phyloP scores from a whole-genome alignment of 2,888 invertebrate species.

The Prostheceraeus crozeri region DNA sequence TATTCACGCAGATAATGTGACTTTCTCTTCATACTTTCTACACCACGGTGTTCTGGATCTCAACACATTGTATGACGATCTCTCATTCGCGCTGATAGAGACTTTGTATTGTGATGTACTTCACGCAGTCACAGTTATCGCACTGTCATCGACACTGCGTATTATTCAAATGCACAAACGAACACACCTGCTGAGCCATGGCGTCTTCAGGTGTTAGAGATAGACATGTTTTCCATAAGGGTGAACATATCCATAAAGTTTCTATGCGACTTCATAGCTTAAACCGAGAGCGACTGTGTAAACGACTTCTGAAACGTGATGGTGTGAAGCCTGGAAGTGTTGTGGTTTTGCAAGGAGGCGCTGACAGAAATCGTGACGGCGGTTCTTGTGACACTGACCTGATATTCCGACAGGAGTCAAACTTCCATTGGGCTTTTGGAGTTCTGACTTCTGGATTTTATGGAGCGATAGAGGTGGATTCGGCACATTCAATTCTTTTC shows the following conservation, averaged over 20 bases:
- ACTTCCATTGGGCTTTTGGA: constrained; percentile 91
- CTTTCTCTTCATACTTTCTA: too few relatives aligned
- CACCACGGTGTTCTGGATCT: too few relatives aligned
- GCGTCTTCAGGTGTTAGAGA: too few relatives aligned
- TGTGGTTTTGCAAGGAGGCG: constrained; percentile 78
- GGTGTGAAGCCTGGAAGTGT: constrained; percentile 57
- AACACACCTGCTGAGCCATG: too few relatives aligned
- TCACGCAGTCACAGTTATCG: too few relatives aligned
- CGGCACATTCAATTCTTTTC: constrained; percentile 69
- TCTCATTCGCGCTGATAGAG: too few relatives aligned
- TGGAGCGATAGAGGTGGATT: constrained; percentile 71
- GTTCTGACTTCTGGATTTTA: constrained; percentile 83
- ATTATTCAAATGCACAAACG: too few relatives aligned
- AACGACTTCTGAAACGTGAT: constrained; percentile 60
- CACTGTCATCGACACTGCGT: too few relatives aligned
- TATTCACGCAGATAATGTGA: too few relatives aligned
- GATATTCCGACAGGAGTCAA: constrained; percentile 85
- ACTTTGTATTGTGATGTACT: too few relatives aligned
- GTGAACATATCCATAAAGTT: constrained; percentile 61
- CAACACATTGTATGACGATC: too few relatives aligned
- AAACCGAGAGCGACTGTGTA: constrained; percentile 68
- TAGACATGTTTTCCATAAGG: too few relatives aligned
- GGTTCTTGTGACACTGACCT: constrained; percentile 71
- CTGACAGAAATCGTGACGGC: constrained; percentile 69
- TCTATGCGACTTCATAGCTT: constrained; percentile 71